phyloP scores from a whole-genome alignment of 2,113 vertebrate genomes.

The Saccopteryx leptura region DNA sequence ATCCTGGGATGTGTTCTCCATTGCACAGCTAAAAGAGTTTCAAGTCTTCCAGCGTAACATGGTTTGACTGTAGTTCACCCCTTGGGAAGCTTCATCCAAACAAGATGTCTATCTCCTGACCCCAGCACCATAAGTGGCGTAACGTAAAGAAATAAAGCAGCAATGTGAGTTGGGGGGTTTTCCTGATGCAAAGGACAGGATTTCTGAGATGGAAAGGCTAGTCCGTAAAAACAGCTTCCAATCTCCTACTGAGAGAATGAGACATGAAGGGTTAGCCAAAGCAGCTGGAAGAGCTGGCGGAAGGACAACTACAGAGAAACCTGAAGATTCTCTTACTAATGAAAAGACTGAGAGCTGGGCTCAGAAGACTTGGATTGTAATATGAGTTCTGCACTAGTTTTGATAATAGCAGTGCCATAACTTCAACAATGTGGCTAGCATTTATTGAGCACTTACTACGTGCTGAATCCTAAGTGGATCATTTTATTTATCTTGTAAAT shows the following conservation, averaged over 20 bases:
- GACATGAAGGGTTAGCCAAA: background rate
- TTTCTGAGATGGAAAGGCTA: constrained; percentile 37
- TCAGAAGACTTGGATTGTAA: background rate
- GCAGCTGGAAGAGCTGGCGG: background rate
- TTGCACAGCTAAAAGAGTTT: constrained; percentile 69
- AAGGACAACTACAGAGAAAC: constrained; percentile 12
- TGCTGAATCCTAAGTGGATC: background rate
- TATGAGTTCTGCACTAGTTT: background rate
- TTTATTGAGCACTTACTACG: background rate
- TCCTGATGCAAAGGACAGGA: constrained; percentile 35
- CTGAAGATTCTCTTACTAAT: background rate
- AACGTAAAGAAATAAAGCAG: constrained; percentile 59
- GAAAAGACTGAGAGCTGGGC: background rate
- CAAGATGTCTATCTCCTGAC: constrained; percentile 74
- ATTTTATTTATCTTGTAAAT: background rate
- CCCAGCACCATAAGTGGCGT: constrained; percentile 31
- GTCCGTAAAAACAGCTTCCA: background rate
- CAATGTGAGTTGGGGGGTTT: constrained; percentile 35
- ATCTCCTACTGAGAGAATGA: background rate
- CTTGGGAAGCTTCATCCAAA: constrained; percentile 65
- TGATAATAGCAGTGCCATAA: background rate
- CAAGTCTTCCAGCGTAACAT: constrained; percentile 68
- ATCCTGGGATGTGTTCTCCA: constrained; percentile 69
- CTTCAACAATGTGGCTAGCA: background rate
- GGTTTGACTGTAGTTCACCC: constrained; percentile 70